Evolutionary conservation across 2,113 vertebrate genomes (phyloP).

Genomic region (Eretmochelys imbricata): DNA sequence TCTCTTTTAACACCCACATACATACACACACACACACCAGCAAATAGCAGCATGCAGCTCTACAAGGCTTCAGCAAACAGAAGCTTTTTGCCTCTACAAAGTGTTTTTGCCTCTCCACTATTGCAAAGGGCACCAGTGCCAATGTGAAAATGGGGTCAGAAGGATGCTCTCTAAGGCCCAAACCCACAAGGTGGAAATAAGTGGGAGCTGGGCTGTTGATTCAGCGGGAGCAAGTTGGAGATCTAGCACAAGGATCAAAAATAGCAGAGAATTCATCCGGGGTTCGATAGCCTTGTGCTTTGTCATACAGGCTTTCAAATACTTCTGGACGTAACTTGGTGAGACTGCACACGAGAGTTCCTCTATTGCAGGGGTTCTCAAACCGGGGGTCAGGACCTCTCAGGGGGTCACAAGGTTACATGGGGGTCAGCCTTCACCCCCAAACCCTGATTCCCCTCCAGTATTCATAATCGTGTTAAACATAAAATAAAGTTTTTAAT

Average conservation of each 20-base stretch:
- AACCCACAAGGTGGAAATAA: too few relatives aligned
- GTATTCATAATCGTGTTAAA: too few relatives aligned
- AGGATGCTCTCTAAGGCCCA: not conserved
- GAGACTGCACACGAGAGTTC: not conserved
- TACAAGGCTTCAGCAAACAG: not conserved
- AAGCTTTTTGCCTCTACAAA: accelerated
- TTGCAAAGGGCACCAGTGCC: accelerated
- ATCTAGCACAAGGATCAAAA: not conserved
- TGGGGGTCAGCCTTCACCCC: too few relatives aligned
- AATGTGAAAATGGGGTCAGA: accelerated
- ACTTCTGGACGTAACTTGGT: not conserved
- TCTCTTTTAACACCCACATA: not conserved
- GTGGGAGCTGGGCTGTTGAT: too few relatives aligned
- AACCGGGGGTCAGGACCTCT: too few relatives aligned
- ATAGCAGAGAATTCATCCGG: not conserved
- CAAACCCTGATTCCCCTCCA: too few relatives aligned
- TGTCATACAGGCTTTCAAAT: not conserved
- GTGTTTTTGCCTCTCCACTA: not conserved
- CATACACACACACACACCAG: not conserved
- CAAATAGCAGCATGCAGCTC: accelerated
- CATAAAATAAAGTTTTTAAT: too few relatives aligned
- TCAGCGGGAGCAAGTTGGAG: too few relatives aligned
- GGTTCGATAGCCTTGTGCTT: not conserved
- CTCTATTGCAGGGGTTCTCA: too few relatives aligned
- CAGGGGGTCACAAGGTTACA: too few relatives aligned